These are phyloP conservation scores for Oceanodroma leucorhoa DNA, from an alignment of 2,797 vertebrate species.

Conservation along the genomic window DNA sequence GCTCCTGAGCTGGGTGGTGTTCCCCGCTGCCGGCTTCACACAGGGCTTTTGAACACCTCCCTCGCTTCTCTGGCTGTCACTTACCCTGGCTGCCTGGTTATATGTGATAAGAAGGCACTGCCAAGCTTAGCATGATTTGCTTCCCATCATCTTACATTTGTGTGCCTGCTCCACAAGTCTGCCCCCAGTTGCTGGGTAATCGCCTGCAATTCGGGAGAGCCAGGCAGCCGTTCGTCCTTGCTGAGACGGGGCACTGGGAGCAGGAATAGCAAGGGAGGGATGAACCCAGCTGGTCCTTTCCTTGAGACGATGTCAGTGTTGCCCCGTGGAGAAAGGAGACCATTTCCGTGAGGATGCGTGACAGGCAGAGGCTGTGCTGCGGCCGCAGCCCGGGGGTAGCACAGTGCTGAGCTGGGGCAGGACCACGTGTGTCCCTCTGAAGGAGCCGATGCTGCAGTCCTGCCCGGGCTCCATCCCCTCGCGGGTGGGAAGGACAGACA, in stretches of 20 bases:
- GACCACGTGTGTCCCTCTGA: fast-evolving
- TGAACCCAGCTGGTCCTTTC: background rate
- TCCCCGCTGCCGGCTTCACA: background rate
- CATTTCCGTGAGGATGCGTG: fast-evolving
- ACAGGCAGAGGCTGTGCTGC: background rate
- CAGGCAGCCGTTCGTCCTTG: fast-evolving
- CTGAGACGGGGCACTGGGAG: background rate
- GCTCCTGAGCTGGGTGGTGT: background rate
- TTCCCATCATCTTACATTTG: background rate
- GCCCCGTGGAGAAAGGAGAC: background rate
- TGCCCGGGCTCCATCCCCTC: fast-evolving
- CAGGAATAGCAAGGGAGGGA: background rate
- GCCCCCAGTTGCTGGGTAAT: background rate
- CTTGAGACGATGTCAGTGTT: fast-evolving
- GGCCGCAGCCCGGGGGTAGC: fast-evolving
- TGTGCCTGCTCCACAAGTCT: background rate
- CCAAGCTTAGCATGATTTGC: background rate
- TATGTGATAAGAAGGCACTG: background rate
- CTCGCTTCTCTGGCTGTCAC: background rate
- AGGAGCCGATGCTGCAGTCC: background rate
- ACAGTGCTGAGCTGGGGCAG: fast-evolving
- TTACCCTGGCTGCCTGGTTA: fast-evolving
- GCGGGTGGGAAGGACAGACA: fast-evolving
- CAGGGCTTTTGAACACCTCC: background rate
- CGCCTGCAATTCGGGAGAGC: fast-evolving